phyloP scores from a whole-genome alignment of 2,113 vertebrate genomes.

The Pygoscelis adeliae region DNA sequence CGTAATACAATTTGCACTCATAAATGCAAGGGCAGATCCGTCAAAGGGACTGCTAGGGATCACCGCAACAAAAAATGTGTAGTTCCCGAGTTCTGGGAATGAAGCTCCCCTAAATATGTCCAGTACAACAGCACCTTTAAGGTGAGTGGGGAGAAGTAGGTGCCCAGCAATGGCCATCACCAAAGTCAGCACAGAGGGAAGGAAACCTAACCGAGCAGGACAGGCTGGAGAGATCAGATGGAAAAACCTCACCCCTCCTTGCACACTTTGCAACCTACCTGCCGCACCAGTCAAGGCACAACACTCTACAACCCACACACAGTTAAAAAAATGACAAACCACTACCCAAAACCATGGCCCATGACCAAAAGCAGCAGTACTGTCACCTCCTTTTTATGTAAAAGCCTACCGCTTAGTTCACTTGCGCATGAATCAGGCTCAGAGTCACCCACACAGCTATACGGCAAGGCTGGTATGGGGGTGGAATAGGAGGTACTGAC shows the following conservation, averaged over 20 bases:
- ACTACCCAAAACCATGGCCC: not conserved
- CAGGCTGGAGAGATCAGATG: not conserved
- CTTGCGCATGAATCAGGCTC: not conserved
- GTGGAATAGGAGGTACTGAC: not conserved
- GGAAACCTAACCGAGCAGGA: not conserved
- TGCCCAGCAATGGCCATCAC: not conserved
- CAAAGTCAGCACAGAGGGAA: not conserved
- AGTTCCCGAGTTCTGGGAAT: not conserved
- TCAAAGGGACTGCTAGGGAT: not conserved
- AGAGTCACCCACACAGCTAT: not conserved
- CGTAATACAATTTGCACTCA: not conserved
- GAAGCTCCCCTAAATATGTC: not conserved
- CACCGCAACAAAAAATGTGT: not conserved
- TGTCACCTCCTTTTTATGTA: not conserved
- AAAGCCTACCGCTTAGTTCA: not conserved
- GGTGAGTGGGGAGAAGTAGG: not conserved
- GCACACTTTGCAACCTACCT: not conserved
- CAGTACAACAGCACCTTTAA: not conserved
- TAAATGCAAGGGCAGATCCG: not conserved
- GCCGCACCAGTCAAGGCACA: not conserved
- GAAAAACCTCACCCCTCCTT: not conserved
- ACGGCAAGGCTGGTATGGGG: not conserved
- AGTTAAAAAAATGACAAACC: not conserved
- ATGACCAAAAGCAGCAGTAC: not conserved
- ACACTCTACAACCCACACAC: rapidly evolving